Evolutionary conservation across 2,113 vertebrate genomes (phyloP), one percentile per base, ranked within the genome.

Genomic region (Dissostichus mawsoni): DNA sequence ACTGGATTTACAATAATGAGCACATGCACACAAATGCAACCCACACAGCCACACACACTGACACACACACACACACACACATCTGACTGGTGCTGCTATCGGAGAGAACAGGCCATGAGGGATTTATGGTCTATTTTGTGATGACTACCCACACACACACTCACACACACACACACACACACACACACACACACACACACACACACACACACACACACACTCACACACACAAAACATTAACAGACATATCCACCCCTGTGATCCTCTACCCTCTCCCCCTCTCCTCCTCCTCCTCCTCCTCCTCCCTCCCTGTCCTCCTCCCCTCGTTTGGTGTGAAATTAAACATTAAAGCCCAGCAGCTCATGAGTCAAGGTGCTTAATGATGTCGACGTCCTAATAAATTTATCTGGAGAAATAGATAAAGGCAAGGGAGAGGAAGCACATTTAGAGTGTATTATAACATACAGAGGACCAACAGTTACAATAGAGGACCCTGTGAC

Each of bases 1-100:
- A 92, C 74, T 72, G 78, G 75, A 77, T 88, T 92, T 89, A 89
- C 72, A 85, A 82, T 86, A 87, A 92, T 86, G 71, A 91, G 75
- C 33, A 76, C 33, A 70, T 59, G 58, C 64, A 80, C 57, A 75
- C 57, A 83, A 41, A 67, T 51, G 13, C 16, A 52, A 11, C 5
- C 20, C 18, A 52, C 61, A 29, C 29, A 29, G 29, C 25, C 25
- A 25, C 25, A 25, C 25, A 44, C 70, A 63, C 50, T 36, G 48
- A 62, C 48, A 48, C 25, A 61, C 8, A 12, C 36, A 64, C 25
- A 59, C 50, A 61, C 20, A 59, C 17, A 41, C 67, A 76, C 4
- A 51, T 61, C 33, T 68, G 61, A 55, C 45, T 25, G 13, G 18
- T 64, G n/a, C n/a, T 50, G 58, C 72, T 65, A 52, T 48, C 45